Base-by-base conservation (phyloP, 1,140 invertebrate species). In the Spodoptera frugiperda region DNA sequence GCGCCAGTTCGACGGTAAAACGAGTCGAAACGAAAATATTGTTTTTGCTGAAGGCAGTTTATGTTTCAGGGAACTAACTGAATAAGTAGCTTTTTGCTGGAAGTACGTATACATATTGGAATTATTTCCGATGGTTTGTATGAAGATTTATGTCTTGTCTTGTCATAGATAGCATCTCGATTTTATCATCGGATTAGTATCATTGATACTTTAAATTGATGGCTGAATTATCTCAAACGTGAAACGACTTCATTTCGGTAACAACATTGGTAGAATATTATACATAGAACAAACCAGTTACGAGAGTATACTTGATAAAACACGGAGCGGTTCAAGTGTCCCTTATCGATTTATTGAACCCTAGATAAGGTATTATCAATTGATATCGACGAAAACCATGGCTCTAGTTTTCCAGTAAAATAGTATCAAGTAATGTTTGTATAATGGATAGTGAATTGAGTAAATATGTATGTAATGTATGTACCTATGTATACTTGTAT, bases 1-100 rank as follows among this genome's bases (percentile, higher is more conserved):
- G 81, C 84, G 81, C 84, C 79, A 81, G 74, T 72, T 82, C 77
- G 44, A 15, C 30, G 17, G 30, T 72, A 67, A 67, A 67, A 49
- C 17, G 25, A 65, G 25, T n/a, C 39, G 12, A 51, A 68, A 30
- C 39, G 12, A 51, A 68, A 30, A 44, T 49, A 33, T 33, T 53
- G 48, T n/a, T 63, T 33, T 17, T 33, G 33, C 44, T 63, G 15
- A 15, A 33, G 39, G 12, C 6, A n/a, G 21, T 67, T 67, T 49
- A 25, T 21, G 19, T 67, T 49, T n/a, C 21, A 17, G 39, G 8
- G 21, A 17, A 12, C 19, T 49, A 8, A 15, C 54, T 55, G 11
- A 55, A 49, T 12, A 12, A 12, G 14, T 2, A 49, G 9, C 10
- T 51, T 51, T 14, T 2, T 14, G n/a, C 48, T 51, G 12, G n/a